A percentile compares a stretch with the other conserved stretches of the same genome.
phyloP scores from a whole-genome alignment of 2,113 vertebrate species.

The Chloropsis cyanopogon region DNA sequence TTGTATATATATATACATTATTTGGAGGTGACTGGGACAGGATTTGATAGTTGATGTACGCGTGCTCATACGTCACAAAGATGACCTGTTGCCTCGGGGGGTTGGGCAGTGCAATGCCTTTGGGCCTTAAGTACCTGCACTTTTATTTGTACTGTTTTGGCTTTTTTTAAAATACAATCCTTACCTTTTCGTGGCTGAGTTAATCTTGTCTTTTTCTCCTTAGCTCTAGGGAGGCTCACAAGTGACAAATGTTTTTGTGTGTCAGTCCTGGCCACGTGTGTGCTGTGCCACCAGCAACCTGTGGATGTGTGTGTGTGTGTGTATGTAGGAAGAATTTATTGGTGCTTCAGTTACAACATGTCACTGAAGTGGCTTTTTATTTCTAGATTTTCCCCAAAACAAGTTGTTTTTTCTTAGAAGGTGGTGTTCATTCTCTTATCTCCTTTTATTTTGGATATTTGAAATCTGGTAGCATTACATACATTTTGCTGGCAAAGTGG shows the following conservation, averaged over 20 bases:
- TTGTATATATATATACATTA: neutral
- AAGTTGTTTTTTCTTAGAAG: neutral
- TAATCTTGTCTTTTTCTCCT: neutral
- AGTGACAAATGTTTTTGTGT: neutral
- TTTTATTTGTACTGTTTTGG: neutral
- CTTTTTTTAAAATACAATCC: neutral
- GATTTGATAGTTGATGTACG: neutral
- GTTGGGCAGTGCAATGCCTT: neutral
- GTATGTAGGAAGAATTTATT: neutral
- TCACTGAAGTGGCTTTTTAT: neutral
- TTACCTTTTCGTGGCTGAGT: neutral
- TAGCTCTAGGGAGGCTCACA: neutral
- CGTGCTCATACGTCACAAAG: rapidly evolving
- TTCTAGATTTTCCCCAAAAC: neutral
- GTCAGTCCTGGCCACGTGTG: neutral
- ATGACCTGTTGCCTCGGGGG: rapidly evolving
- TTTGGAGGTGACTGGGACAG: neutral
- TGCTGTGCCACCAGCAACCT: neutral
- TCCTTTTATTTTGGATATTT: neutral
- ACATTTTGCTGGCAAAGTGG: neutral
- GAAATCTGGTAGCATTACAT: neutral
- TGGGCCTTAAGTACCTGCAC: neutral
- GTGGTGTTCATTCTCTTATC: neutral
- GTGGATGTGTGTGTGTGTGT: neutral
- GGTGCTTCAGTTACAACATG: neutral